These are phyloP conservation scores for Ariolimax columbianus DNA, from an alignment of 2,888 invertebrate species.

Conservation along the genomic window DNA sequence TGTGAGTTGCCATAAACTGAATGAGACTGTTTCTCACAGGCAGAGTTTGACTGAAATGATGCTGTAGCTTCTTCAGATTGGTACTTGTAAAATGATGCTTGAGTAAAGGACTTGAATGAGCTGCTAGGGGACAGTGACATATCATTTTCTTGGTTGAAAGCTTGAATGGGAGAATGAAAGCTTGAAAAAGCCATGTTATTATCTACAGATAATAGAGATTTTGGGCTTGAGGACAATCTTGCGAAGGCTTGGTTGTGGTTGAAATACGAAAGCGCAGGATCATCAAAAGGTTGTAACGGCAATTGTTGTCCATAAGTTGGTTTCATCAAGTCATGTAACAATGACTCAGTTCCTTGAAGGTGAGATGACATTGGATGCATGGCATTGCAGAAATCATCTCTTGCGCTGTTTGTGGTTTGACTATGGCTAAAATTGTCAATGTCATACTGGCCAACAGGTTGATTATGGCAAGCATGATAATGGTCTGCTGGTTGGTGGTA, in stretches of 20 bases:
- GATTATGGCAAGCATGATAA: constrained; percentile 16
- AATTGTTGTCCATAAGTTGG: constrained; percentile 5
- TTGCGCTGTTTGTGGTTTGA: background rate
- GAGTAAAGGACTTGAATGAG: constrained; percentile 36
- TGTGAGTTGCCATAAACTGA: constrained; percentile 29
- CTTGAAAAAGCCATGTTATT: constrained; percentile 22
- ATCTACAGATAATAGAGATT: constrained; percentile 28
- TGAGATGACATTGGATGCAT: background rate
- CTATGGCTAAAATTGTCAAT: background rate
- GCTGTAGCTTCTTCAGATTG: constrained; percentile 42
- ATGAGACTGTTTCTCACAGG: constrained; percentile 33
- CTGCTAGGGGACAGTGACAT: background rate
- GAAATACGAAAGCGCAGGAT: constrained; percentile 47
- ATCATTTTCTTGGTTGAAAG: background rate
- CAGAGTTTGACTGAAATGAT: constrained; percentile 22
- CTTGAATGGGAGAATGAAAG: constrained; percentile 32
- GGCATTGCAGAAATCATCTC: background rate
- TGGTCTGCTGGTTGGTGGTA: constrained; percentile 26
- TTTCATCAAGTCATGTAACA: constrained; percentile 24
- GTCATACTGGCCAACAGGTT: background rate
- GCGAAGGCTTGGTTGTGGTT: constrained; percentile 51
- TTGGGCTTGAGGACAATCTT: constrained; percentile 33
- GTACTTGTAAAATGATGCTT: constrained; percentile 38
- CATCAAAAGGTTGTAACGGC: constrained; percentile 38
- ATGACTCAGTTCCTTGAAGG: background rate